A percentile compares a stretch with the other conserved stretches of the same genome.
Conservation (phyloP, 2,888 invertebrate species). For the Drosophila percnosoma region DNA sequence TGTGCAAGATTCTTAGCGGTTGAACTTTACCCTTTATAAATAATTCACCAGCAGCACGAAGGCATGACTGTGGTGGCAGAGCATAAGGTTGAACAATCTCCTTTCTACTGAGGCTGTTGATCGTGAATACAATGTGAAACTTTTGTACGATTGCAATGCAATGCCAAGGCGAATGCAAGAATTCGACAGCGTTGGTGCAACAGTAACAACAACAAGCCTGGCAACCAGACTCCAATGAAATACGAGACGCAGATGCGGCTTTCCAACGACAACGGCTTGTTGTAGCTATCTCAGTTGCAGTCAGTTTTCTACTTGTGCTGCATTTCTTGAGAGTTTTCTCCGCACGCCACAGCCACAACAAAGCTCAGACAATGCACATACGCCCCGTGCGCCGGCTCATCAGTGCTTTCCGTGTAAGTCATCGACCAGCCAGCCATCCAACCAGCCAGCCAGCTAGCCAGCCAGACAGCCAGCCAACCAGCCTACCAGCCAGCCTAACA, state of each 20-base stretch:
- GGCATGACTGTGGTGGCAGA: constrained; percentile 2
- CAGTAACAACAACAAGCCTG: constrained; percentile 17
- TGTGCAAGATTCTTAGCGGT: constrained; percentile 15
- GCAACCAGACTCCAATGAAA: constrained; percentile 60
- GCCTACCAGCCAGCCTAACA: constrained; percentile 11
- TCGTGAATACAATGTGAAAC: constrained; percentile 63
- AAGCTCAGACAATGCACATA: constrained; percentile 69
- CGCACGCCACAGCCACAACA: constrained; percentile 29
- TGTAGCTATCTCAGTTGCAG: constrained; percentile 43
- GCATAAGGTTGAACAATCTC: constrained; percentile 23
- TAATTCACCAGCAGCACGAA: constrained; percentile 8
- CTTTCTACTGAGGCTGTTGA: constrained; percentile 28
- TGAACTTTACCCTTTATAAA: constrained; percentile 24
- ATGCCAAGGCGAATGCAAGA: constrained; percentile 61
- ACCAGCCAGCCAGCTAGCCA: constrained; percentile 19
- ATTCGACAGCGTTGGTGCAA: constrained; percentile 59
- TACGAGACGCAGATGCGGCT: constrained; percentile 61
- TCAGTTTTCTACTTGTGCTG: constrained; percentile 59
- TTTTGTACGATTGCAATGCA: constrained; percentile 36
- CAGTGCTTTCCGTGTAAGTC: constrained; percentile 61
- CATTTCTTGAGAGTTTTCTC: constrained; percentile 72
- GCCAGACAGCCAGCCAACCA: constrained; percentile 14
- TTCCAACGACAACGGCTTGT: constrained; percentile 53
- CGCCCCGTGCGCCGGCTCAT: constrained; percentile 61
- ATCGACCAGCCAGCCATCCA: constrained; percentile 64